Base-by-base conservation (phyloP, 2,888 invertebrate species). In the Panopea generosa region DNA sequence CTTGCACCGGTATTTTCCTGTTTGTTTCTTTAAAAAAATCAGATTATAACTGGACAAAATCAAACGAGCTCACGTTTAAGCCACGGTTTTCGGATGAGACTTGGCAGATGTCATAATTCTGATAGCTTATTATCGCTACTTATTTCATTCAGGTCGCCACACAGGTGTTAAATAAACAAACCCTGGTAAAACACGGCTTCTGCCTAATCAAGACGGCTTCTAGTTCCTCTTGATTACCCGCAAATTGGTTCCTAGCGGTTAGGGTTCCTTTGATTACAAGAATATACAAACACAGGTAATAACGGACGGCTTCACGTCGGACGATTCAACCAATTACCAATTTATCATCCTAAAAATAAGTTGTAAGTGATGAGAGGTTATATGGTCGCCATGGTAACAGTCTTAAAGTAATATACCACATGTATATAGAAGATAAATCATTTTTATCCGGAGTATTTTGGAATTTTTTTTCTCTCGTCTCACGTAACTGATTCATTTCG, bases 161-260 rank as follows among this genome's bases (percentile, higher is more conserved):
- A 52, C 73, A 73, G 73, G 73, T 73, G 73, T 73, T 67, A 67
- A 56, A 67, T 62, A 67, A 73, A 67, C 73, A 67, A 27, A 56
- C 38, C 27, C 29, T n/a, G 38, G 53, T 66, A 55, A 55, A 22
- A 50, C 27, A 38, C 43, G 29, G 7, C 24, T 43, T 26, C 16
- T 53, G 45, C 29, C 61, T 53, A 43, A 69, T 69, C 47, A 27
- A 53, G 29, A 20, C 18, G 20, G 4, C 38, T 22, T 18, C 16
- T 4, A 43, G 55, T 33, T 14, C 7, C 16, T 27, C 38, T 33
- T 29, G 53, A 63, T 53, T 63, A 24, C 38, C 53, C 27, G 24
- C 11, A 50, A 62, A 62, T 62, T 62, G 24, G 40, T 33, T 62
- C 40, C 52, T 20, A 62, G 29, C 26, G 49, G 16, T n/a, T n/a